Base-by-base conservation (phyloP, 2,888 invertebrate species). In the Gonocerus acuteangulatus region DNA sequence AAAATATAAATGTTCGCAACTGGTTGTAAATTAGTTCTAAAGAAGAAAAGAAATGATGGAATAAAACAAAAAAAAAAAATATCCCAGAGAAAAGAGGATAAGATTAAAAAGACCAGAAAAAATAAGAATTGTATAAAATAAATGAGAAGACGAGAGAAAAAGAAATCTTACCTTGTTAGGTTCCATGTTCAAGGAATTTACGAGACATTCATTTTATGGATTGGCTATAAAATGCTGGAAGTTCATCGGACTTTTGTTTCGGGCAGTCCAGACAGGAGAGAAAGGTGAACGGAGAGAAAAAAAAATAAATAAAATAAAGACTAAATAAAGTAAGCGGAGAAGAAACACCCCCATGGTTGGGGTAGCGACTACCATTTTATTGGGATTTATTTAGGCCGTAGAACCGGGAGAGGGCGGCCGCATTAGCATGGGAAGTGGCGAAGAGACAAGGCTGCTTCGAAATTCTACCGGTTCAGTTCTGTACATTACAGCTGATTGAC, bases 131-230 rank as follows among this genome's bases (percentile, higher is more conserved):
- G n/a, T n/a, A n/a, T n/a, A 18, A 1, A 34, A 32, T 13, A 18
- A 19, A 27, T 27, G 9, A 27, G 27, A 27, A 27, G 27, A 27
- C 4, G 27, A 27, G n/a, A 27, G 27, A 27, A 32, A 51, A 32
- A 51, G 34, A 51, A 51, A 34, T 7, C 36, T 19, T 34, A 51
- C 51, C 51, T 51, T 51, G 51, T 51, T 51, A 51, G 51, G 51
- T 51, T 51, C 51, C 51, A 51, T 51, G 51, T 51, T 51, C 34
- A 51, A 51, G 51, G 51, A 51, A 51, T 51, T 51, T 51, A 51
- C 34, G 51, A 34, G 51, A 51, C 27, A 34, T 51, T 34, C 34
- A 32, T 51, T 51, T 51, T 51, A 51, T 51, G 51, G 34, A 51
- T 51, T 51, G 51, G 32, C 34, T 34, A 34, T 51, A 51, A 51